Conservation (phyloP, 2,113 vertebrate species). For the Paratilapia polleni region DNA sequence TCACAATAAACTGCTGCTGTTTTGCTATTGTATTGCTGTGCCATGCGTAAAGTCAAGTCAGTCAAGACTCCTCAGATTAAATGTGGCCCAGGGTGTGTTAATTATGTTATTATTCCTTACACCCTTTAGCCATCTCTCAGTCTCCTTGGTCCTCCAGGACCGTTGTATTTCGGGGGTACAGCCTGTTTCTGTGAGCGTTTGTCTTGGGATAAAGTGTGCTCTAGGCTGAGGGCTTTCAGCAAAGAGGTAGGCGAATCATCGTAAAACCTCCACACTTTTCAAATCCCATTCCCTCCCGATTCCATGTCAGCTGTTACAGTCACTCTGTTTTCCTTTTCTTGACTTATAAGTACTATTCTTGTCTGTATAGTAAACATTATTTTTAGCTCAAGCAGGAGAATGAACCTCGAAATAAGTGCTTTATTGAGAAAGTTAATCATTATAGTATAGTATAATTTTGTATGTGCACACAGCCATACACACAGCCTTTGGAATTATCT, state of each 20-base stretch:
- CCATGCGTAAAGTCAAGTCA: slow-evolving; percentile 55
- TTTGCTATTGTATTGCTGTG: slow-evolving; percentile 37
- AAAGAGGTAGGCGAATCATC: slow-evolving; percentile 75
- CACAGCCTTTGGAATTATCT: background rate
- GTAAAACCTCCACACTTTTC: slow-evolving; percentile 50
- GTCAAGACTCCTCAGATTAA: slow-evolving; percentile 49
- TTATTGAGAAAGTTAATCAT: background rate
- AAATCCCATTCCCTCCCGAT: slow-evolving; percentile 53
- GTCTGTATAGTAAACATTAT: background rate
- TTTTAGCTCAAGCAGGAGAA: slow-evolving; percentile 8
- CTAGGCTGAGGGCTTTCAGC: slow-evolving; percentile 69
- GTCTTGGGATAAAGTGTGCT: slow-evolving; percentile 69
- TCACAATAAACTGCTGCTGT: slow-evolving; percentile 5
- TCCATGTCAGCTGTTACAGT: slow-evolving; percentile 43
- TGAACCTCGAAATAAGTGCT: background rate
- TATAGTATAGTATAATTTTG: background rate
- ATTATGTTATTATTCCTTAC: slow-evolving; percentile 78
- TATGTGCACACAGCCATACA: background rate
- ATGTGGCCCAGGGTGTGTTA: slow-evolving; percentile 72
- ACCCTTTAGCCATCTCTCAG: slow-evolving; percentile 79
- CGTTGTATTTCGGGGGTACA: slow-evolving; percentile 60
- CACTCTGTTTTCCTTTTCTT: slow-evolving; percentile 14
- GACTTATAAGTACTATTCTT: background rate
- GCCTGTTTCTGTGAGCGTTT: slow-evolving; percentile 70
- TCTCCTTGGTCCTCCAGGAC: slow-evolving; percentile 72